Evolutionary conservation across 2,888 invertebrate genomes (phyloP).

Genomic region (Megalurothrips usitatus): DNA sequence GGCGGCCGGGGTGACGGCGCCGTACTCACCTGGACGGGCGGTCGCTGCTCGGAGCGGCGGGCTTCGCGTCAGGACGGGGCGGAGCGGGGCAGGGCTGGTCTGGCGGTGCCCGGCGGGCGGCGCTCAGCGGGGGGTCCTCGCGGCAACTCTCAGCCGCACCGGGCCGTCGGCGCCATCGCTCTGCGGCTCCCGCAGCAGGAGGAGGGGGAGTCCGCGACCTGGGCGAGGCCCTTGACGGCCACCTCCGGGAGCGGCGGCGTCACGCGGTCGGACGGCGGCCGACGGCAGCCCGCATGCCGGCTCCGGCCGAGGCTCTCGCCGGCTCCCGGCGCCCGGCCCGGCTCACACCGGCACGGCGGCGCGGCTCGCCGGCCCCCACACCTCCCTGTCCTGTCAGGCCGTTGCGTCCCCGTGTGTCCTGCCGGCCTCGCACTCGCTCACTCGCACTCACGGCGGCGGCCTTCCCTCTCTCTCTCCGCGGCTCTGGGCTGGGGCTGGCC

Average conservation of each 20-base stretch:
- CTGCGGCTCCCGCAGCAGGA: too few relatives aligned
- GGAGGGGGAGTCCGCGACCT: too few relatives aligned
- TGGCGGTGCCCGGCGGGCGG: not conserved
- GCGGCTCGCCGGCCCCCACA: not conserved
- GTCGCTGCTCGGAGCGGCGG: too few relatives aligned
- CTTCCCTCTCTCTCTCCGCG: not conserved
- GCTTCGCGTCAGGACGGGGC: too few relatives aligned
- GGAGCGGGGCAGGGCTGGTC: not conserved
- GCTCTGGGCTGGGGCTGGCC: not conserved
- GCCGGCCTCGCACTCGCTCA: not conserved
- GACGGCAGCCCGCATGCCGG: too few relatives aligned
- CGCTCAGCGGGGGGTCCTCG: not conserved
- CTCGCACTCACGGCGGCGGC: not conserved
- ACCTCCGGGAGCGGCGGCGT: too few relatives aligned
- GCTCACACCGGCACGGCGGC: not conserved
- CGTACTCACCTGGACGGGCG: not conserved
- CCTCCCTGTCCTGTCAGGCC: not conserved
- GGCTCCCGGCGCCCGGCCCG: too few relatives aligned
- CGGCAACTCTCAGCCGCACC: not conserved
- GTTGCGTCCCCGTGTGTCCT: not conserved
- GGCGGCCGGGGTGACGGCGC: not conserved
- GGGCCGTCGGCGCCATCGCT: not conserved
- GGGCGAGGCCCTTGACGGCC: too few relatives aligned
- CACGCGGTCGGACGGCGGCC: too few relatives aligned
- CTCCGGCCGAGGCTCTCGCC: too few relatives aligned